Evolutionary conservation across 2,888 invertebrate species (phyloP).

Genomic region (Nomada ruficornis): DNA sequence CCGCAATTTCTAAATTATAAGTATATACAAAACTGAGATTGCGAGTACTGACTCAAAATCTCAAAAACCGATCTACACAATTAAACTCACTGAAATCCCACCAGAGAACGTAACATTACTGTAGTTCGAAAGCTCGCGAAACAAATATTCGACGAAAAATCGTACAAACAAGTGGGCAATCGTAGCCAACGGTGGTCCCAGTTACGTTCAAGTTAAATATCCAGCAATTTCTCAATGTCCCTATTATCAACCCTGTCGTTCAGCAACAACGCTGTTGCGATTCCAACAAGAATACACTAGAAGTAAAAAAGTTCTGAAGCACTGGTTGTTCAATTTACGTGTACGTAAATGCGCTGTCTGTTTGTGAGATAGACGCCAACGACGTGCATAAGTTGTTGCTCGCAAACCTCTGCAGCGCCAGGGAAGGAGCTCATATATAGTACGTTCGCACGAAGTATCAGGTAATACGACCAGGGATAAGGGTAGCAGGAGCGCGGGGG

Average conservation of each 20-base stretch:
- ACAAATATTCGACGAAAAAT: neutral
- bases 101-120: neutral
- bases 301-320: slow-evolving; percentile 29
- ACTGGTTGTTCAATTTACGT: slow-evolving; percentile 15
- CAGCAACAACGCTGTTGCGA: neutral
- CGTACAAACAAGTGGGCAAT: neutral
- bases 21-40: too few relatives aligned
- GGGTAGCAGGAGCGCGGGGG: slow-evolving; percentile 7
- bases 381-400: slow-evolving; percentile 38
- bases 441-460: neutral
- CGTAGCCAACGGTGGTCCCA: neutral
- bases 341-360: slow-evolving; percentile 14
- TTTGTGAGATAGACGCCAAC: slow-evolving; percentile 14
- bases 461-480: slow-evolving; percentile 28
- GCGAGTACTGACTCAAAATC: too few relatives aligned
- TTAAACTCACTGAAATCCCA: neutral
- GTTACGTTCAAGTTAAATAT: neutral
- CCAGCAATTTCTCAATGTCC: neutral
- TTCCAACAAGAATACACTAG: neutral
- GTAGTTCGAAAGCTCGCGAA: neutral
- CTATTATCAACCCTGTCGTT: neutral
- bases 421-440: slow-evolving; percentile 10
- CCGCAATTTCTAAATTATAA: too few relatives aligned
- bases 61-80: neutral
- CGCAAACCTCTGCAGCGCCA: slow-evolving; percentile 18